Percentiles rank a stretch among this genome's conserved stretches.
Evolutionary conservation across 2,888 invertebrate genomes (phyloP).

Genomic region (Dexiosoma caninum): DNA sequence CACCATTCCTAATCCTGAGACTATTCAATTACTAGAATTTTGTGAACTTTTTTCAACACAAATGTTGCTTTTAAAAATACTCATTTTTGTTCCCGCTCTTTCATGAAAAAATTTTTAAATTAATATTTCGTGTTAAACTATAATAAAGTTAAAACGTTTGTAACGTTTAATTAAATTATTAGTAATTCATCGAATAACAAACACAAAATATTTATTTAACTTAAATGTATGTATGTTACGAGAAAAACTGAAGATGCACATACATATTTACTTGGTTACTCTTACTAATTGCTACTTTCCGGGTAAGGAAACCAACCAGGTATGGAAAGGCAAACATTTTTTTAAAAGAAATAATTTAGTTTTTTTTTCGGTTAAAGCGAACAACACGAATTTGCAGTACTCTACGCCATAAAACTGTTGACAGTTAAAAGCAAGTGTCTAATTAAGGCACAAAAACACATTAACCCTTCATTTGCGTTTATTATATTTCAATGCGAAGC

Average conservation of each 20-base stretch:
- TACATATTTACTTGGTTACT: slow-evolving; percentile 30
- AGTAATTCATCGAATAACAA: slow-evolving; percentile 10
- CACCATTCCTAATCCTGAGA: too few relatives aligned
- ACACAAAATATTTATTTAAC: slow-evolving; percentile 4
- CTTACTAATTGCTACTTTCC: slow-evolving; percentile 55
- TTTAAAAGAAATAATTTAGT: not conserved
- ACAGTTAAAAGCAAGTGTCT: too few relatives aligned
- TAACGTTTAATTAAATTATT: slow-evolving; percentile 57
- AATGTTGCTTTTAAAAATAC: too few relatives aligned
- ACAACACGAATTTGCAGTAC: not conserved
- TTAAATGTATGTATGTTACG: not conserved
- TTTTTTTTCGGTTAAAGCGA: not conserved
- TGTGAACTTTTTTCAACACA: too few relatives aligned
- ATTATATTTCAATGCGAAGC: too few relatives aligned
- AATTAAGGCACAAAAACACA: too few relatives aligned
- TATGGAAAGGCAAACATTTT: slow-evolving; percentile 33
- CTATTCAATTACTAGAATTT: not conserved
- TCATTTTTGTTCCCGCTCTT: not conserved
- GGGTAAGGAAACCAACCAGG: slow-evolving; percentile 53
- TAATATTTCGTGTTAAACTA: slow-evolving; percentile 30
- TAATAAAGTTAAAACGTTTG: slow-evolving; percentile 53
- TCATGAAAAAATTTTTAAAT: not conserved
- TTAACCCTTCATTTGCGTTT: too few relatives aligned
- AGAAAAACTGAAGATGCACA: not conserved
- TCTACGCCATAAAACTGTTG: not conserved